Evolutionary conservation across 2,888 invertebrate genomes (phyloP).

Genomic region (Phyto melanocephala): DNA sequence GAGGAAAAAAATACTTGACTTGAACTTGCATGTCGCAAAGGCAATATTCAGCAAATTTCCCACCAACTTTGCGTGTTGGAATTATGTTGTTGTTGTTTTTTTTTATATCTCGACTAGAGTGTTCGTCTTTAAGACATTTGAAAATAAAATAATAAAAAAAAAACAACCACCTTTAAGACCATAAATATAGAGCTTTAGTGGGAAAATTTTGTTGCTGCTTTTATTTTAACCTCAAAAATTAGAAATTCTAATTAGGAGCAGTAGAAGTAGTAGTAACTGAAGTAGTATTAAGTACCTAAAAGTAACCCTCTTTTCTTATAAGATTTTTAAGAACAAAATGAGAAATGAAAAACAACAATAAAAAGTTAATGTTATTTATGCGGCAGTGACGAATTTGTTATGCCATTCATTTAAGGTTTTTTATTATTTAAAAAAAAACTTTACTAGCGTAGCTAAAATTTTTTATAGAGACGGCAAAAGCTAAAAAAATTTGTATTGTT

Average conservation of each 20-base stretch:
- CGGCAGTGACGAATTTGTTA: no score
- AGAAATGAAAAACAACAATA: background rate
- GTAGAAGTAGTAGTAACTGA: no score
- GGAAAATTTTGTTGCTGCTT: constrained; percentile 36
- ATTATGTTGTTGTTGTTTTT: background rate
- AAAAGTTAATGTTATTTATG: no score
- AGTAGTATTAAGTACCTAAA: constrained; percentile 22
- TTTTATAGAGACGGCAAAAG: no score
- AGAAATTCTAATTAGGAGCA: constrained; percentile 56
- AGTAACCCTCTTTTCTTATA: constrained; percentile 60
- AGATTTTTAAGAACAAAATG: constrained; percentile 42
- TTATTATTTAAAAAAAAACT: no score
- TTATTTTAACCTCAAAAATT: constrained; percentile 38
- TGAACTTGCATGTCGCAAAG: constrained; percentile 57
- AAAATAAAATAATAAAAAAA: background rate
- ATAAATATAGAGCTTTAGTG: constrained; percentile 54
- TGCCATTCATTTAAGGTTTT: no score
- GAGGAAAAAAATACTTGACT: constrained; percentile 29
- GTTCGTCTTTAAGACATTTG: constrained; percentile 43
- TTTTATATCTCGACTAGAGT: background rate
- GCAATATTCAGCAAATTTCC: constrained; percentile 43
- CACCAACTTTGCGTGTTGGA: constrained; percentile 60
- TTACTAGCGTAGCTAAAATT: no score
- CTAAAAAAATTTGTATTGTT: no score
- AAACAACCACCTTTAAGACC: constrained; percentile 57